These are phyloP conservation scores for Sceliomorpha sp. DNA, from an alignment of 2,888 invertebrate genomes.

Conservation along the genomic window DNA sequence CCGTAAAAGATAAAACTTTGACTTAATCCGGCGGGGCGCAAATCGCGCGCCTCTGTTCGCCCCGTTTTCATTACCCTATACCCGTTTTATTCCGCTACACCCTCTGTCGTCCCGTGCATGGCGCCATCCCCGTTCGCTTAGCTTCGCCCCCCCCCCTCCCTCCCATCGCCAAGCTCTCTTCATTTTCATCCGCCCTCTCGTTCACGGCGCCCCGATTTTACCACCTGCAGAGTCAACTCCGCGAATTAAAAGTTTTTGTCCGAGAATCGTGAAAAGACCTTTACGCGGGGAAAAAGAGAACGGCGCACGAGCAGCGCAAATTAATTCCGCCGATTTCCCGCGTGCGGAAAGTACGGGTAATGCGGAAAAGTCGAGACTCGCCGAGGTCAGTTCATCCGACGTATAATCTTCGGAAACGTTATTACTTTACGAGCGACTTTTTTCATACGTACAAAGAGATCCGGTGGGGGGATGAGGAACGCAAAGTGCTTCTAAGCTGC, in stretches of 20 bases:
- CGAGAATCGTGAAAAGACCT: conserved; percentile 32
- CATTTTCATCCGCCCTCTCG: conserved; percentile 47
- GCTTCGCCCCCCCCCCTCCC: conserved; percentile 5
- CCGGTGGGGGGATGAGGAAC: too few relatives aligned
- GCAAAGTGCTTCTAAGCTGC: too few relatives aligned
- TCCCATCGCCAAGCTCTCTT: conserved; percentile 29
- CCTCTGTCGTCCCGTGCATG: conserved; percentile 17
- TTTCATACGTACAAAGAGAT: too few relatives aligned
- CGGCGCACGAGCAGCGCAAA: conserved; percentile 43
- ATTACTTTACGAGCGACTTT: too few relatives aligned
- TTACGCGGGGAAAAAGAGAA: conserved; percentile 24
- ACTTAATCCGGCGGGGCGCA: conserved; percentile 68
- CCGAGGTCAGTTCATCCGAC: too few relatives aligned
- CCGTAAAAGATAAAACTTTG: conserved; percentile 67
- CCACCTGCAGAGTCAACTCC: conserved; percentile 37
- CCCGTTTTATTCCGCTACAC: conserved; percentile 41
- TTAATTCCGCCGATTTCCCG: conserved; percentile 45
- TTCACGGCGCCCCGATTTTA: conserved; percentile 43
- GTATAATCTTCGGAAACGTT: too few relatives aligned
- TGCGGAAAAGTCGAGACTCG: too few relatives aligned
- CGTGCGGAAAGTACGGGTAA: too few relatives aligned
- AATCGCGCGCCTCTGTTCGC: conserved; percentile 64
- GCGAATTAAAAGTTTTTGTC: conserved; percentile 53
- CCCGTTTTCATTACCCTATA: conserved; percentile 68
- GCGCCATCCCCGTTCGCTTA: too few relatives aligned